Conservation (phyloP, 2,888 invertebrate genomes). For the Penaeus monodon region DNA sequence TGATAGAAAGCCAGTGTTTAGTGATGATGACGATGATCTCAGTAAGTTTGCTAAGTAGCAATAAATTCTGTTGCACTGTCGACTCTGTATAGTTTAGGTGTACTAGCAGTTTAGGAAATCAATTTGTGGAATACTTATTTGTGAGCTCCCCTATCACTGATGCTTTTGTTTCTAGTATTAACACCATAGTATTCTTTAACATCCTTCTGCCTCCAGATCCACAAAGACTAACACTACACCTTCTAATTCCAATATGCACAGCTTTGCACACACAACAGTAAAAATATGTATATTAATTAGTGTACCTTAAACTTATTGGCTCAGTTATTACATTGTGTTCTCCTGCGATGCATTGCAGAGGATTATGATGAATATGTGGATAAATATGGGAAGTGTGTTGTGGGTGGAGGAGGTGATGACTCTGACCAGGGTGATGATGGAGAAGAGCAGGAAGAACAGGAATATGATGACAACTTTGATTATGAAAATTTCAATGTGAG, state of each 20-base stretch:
- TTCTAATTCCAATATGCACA: no score
- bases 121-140: no score
- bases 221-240: no score
- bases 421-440: neutral
- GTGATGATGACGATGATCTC: constrained; percentile 46
- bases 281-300: no score
- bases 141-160: no score
- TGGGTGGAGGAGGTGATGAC: neutral
- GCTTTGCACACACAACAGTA: no score
- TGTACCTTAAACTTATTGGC: no score
- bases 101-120: no score
- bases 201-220: no score
- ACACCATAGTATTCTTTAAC: no score
- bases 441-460: constrained; percentile 4
- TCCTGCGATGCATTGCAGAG: constrained; percentile 25
- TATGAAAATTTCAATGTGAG: constrained; percentile 43
- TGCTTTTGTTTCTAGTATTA: no score
- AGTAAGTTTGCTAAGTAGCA: constrained; percentile 21
- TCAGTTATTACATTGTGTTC: neutral
- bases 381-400: neutral
- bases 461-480: constrained; percentile 20
- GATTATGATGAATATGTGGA: constrained; percentile 53
- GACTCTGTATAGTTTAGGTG: neutral
- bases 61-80: neutral
- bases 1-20: constrained; percentile 54